Base-by-base conservation (phyloP, 2,113 vertebrate species). In the Boulengeromyrus knoepffleri region DNA sequence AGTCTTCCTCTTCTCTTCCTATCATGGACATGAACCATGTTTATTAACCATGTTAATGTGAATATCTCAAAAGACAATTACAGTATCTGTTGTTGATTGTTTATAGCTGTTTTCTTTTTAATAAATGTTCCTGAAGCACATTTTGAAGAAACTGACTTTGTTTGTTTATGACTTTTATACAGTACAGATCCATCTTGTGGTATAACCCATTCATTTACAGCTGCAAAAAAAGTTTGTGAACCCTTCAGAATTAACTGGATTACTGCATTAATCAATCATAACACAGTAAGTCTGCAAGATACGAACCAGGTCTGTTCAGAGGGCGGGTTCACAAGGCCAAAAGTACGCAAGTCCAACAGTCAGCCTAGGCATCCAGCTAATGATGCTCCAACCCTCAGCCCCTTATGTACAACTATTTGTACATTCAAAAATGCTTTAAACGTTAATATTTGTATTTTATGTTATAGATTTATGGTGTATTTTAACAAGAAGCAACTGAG, bases 1-100 rank as follows among this genome's bases (percentile, higher is more conserved):
- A 89, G 91, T 50, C 86, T 0, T 88, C 53, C 88, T 92, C 24
- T 90, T 90, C 56, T 95, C 94, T 90, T 96, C 95, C 95, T 96
- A 92, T 42, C 13, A 80, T 39, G 36, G 12, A 42, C 5, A 80
- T 2, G 0, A 80, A 80, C 1, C 13, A 77, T 42, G 15, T 80
- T 80, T 80, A 27, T 70, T 27, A 70, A 31, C 10, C n/a, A 70
- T 66, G 24, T 62, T 62, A n/a, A 24, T 62, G 24, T 62, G 7
- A 62, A 24, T 62, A 62, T 10, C 56, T 62, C 56, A 62, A 62
- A 62, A 62, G 7, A 62, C 56, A 62, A 7, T 62, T 62, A 47
- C 46, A 47, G 46, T 47, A n/a, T 62, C 56, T 62, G 8, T n/a
- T n/a, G 56, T 62, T 62, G 21, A n/a, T 9, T 62, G 56, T 62